phyloP scores from a whole-genome alignment of 2,888 invertebrate genomes.

The Leucoma salicis region DNA sequence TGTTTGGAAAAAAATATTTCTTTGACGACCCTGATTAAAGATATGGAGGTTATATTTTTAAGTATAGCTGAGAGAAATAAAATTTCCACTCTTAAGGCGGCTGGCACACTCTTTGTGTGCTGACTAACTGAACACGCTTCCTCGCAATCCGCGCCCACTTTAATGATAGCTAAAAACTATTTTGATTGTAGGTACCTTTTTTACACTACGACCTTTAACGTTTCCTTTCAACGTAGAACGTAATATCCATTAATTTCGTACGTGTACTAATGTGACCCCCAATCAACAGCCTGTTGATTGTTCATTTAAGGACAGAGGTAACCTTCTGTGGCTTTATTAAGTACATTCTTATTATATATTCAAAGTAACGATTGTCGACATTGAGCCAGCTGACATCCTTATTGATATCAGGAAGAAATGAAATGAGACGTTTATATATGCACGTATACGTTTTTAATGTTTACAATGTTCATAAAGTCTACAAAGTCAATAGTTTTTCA shows the following conservation, averaged over 20 bases:
- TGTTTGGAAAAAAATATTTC: too few species aligned
- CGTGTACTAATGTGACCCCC: slow-evolving; percentile 31
- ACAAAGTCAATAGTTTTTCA: too few species aligned
- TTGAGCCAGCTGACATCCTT: slow-evolving; percentile 9
- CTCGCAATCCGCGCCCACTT: slow-evolving; percentile 1
- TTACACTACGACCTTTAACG: slow-evolving; percentile 19
- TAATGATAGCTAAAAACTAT: slow-evolving; percentile 16
- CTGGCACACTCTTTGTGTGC: slow-evolving; percentile 8
- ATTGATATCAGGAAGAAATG: slow-evolving; percentile 1
- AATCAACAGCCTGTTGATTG: slow-evolving; percentile 42
- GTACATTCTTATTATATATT: slow-evolving; percentile 22
- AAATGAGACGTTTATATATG: slow-evolving; percentile 1
- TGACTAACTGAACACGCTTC: slow-evolving; percentile 6
- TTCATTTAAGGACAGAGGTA: slow-evolving; percentile 27
- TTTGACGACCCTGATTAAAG: slow-evolving; percentile 1
- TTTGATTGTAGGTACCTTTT: slow-evolving; percentile 14
- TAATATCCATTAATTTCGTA: slow-evolving; percentile 26
- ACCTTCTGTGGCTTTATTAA: slow-evolving; percentile 32
- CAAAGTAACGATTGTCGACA: slow-evolving; percentile 17
- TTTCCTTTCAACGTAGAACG: slow-evolving; percentile 20
- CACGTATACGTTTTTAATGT: too few species aligned
- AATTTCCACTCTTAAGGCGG: slow-evolving; percentile 5
- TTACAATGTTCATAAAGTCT: too few species aligned
- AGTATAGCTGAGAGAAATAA: too few species aligned
- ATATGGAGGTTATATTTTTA: slow-evolving; percentile 6